Conservation (phyloP, 53 echinoderm and acorn worm genomes). For the Astropecten irregularis region DNA sequence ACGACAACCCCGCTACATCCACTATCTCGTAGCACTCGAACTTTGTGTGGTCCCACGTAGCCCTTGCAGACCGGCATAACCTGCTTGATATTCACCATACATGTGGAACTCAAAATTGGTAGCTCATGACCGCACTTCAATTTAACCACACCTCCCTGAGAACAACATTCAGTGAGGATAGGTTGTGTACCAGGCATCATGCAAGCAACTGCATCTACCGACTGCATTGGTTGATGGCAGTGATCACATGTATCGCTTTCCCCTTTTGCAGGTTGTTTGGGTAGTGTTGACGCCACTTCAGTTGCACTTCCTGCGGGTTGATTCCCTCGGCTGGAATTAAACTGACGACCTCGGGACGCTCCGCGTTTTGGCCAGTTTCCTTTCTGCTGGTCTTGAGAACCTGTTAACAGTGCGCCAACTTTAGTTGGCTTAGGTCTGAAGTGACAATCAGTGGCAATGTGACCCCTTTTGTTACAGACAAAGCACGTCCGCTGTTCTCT, state of each 20-base stretch:
- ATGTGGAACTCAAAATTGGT: background rate
- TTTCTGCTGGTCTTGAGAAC: background rate
- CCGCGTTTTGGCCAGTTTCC: background rate
- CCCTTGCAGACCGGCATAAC: slow-evolving; percentile 14
- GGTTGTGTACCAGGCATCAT: background rate
- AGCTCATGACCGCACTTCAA: slow-evolving; percentile 1
- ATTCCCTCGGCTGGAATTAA: background rate
- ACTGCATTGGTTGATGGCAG: background rate
- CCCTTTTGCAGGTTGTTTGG: background rate
- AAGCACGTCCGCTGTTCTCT: background rate
- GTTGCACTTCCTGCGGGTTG: background rate
- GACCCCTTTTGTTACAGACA: background rate
- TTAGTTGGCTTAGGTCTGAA: background rate
- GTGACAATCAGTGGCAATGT: background rate
- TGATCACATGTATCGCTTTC: background rate
- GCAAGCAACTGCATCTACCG: background rate
- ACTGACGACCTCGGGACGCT: background rate
- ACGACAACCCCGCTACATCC: slow-evolving; percentile 22
- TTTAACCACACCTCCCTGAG: background rate
- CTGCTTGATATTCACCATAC: background rate
- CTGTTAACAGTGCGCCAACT: background rate
- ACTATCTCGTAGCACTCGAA: slow-evolving; percentile 7
- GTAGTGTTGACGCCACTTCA: background rate
- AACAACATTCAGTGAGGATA: background rate
- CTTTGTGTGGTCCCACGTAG: background rate